These are phyloP conservation scores for Sarotherodon lohbergeri DNA, from an alignment of 2,113 vertebrate species.

Conservation along the genomic window DNA sequence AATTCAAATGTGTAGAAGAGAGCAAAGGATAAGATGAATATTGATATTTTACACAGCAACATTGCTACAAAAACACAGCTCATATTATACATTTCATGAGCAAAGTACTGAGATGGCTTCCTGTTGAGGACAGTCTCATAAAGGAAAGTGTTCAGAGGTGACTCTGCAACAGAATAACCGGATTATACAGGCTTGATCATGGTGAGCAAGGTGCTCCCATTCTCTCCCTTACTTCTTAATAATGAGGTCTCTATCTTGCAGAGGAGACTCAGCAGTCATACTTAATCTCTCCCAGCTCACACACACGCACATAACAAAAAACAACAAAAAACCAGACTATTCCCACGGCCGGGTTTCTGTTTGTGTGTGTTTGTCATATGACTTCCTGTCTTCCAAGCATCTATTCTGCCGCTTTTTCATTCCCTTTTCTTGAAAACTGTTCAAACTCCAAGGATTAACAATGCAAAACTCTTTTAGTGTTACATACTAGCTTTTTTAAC, in stretches of 20 bases:
- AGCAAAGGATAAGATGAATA: neutral
- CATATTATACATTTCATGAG: neutral
- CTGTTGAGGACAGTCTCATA: neutral
- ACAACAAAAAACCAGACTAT: rapidly evolving
- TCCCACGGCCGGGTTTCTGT: neutral
- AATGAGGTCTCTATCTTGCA: slow-evolving; percentile 12
- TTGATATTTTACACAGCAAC: neutral
- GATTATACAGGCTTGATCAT: slow-evolving; percentile 37
- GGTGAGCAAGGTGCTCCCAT: slow-evolving; percentile 20
- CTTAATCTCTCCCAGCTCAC: slow-evolving; percentile 27
- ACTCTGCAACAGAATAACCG: slow-evolving; percentile 31
- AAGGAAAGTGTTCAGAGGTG: neutral
- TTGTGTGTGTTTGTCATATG: neutral
- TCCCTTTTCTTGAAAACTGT: neutral
- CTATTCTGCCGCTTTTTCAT: neutral
- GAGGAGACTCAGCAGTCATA: slow-evolving; percentile 10
- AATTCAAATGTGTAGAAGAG: neutral
- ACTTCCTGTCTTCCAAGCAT: neutral
- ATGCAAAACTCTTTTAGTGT: neutral
- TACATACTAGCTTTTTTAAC: neutral
- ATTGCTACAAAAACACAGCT: neutral
- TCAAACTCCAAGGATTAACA: neutral
- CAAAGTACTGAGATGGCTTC: neutral
- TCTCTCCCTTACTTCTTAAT: neutral
- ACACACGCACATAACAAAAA: neutral